Percentiles rank a stretch among this genome's conserved stretches.
Evolutionary conservation across 2,888 invertebrate genomes (phyloP).

Genomic region (Conomelus anceps): DNA sequence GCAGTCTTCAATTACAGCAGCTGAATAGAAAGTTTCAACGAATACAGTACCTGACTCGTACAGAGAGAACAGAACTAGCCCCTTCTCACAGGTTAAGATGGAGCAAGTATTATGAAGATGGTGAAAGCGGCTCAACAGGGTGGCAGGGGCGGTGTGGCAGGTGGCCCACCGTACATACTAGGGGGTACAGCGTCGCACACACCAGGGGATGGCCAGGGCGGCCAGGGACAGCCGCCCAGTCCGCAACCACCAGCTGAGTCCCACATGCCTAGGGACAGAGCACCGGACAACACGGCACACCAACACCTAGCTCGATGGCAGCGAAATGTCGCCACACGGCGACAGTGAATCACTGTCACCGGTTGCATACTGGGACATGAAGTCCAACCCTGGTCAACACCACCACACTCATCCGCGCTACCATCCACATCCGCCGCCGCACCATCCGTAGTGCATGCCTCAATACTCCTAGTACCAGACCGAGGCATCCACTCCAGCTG

Average conservation of each 20-base stretch:
- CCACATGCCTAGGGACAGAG: conserved; percentile 49
- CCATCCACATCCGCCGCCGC: conserved; percentile 46
- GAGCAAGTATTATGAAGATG: conserved; percentile 98
- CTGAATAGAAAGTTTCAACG: conserved; percentile 96
- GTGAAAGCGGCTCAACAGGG: conserved; percentile 89
- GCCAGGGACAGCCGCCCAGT: conserved; percentile 36
- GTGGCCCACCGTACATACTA: conserved; percentile 52
- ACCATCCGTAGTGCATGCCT: conserved; percentile 66
- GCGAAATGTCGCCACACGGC: conserved; percentile 46
- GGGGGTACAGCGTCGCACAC: conserved; percentile 50
- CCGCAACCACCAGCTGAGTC: conserved; percentile 40
- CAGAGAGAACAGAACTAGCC: conserved; percentile 97
- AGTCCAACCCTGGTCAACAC: conserved; percentile 48
- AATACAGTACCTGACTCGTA: conserved; percentile 97
- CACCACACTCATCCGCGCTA: conserved; percentile 55
- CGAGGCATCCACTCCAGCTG: conserved; percentile 48
- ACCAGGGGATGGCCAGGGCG: conserved; percentile 32
- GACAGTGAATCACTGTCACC: conserved; percentile 41
- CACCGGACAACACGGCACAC: conserved; percentile 39
- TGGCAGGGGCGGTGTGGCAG: conserved; percentile 41
- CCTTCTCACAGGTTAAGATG: conserved; percentile 94
- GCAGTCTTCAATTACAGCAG: conserved; percentile 95
- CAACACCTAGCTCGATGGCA: conserved; percentile 50
- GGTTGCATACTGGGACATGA: conserved; percentile 43
- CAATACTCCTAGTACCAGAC: conserved; percentile 88